These are phyloP conservation scores for Protomyctophum bolini DNA, from an alignment of 2,113 vertebrate genomes.

Conservation along the genomic window DNA sequence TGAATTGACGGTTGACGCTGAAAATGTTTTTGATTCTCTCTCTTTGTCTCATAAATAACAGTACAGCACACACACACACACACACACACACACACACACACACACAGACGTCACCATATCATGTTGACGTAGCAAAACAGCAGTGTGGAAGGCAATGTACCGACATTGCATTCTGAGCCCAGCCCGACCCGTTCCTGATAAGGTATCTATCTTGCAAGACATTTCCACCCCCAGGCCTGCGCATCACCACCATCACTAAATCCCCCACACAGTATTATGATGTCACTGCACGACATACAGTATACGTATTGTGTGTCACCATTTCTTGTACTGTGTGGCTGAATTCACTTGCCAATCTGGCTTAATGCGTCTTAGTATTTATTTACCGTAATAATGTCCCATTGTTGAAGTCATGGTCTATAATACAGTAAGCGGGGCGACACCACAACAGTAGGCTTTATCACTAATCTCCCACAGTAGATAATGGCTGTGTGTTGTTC, in stretches of 20 bases:
- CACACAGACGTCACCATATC: too few species aligned
- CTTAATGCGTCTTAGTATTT: slow-evolving; percentile 53
- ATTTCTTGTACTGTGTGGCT: slow-evolving; percentile 33
- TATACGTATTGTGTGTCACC: slow-evolving; percentile 22
- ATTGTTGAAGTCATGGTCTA: slow-evolving; percentile 42
- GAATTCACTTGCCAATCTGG: slow-evolving; percentile 53
- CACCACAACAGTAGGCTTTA: slow-evolving; percentile 44
- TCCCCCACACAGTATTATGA: slow-evolving; percentile 45
- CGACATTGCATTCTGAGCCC: slow-evolving; percentile 22
- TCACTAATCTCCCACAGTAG: slow-evolving; percentile 58
- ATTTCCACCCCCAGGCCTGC: neutral
- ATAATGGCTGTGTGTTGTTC: slow-evolving; percentile 16
- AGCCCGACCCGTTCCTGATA: slow-evolving; percentile 33
- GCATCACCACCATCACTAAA: slow-evolving; percentile 7
- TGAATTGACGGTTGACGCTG: too few species aligned
- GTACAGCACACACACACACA: neutral
- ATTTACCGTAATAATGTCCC: slow-evolving; percentile 41
- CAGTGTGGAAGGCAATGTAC: slow-evolving; percentile 23
- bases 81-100: neutral
- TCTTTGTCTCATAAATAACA: too few species aligned
- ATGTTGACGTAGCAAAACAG: slow-evolving; percentile 11
- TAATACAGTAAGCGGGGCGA: slow-evolving; percentile 33
- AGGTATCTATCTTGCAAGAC: slow-evolving; percentile 56
- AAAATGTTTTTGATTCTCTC: too few species aligned
- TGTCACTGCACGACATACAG: slow-evolving; percentile 24